Evolutionary conservation across 2,888 invertebrate genomes (phyloP), one percentile per base, ranked within the genome.

Genomic region (Thymelicus sylvestris): DNA sequence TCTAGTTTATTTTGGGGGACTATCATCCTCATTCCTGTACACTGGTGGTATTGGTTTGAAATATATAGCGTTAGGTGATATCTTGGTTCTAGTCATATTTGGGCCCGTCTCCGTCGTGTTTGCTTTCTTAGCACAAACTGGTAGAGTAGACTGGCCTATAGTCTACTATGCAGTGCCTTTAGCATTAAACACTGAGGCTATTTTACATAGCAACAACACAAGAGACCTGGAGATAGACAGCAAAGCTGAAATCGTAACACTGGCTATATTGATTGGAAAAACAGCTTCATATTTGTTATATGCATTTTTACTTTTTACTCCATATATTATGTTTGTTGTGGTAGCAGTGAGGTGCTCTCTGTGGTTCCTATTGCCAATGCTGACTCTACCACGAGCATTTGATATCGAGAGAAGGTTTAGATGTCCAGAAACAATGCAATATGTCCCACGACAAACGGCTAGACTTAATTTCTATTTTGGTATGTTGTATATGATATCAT

Each of bases 1-100:
- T 7, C 92, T 99, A 62, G 97, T 98, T 0, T 99, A 98, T 86
- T 99, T 99, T 91, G 98, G 99, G 70, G 99, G 99, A 1, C 89
- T 99, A 68, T 98, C 98, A 39, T 98, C 98, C 67, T 98, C 98
- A 76, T 99, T 99, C 90, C 94, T 99, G n/a, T 99, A 99, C 83
- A 99, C 99, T 0, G 99, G 99, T 71, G 99, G 99, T 63, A 97
- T 98, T 79, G 99, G 98, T 72, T 95, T 99, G 71, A 99, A 99
- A 88, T 99, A 99, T 84, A 98, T 99, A 80, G 99, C 98, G 4
- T 93, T 99, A 62, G 99, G 99, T 67, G 99, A 99, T 91, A 96
- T 99, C 67, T 93, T 98, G 76, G 97, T 99, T 80, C 95, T 99
- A 81, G 96, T 98, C 73, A 97, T 98, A 83, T 99, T 99, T 90